These are phyloP conservation scores for Dryocosmus kuriphilus DNA, from an alignment of 2,888 invertebrate species.

Conservation along the genomic window DNA sequence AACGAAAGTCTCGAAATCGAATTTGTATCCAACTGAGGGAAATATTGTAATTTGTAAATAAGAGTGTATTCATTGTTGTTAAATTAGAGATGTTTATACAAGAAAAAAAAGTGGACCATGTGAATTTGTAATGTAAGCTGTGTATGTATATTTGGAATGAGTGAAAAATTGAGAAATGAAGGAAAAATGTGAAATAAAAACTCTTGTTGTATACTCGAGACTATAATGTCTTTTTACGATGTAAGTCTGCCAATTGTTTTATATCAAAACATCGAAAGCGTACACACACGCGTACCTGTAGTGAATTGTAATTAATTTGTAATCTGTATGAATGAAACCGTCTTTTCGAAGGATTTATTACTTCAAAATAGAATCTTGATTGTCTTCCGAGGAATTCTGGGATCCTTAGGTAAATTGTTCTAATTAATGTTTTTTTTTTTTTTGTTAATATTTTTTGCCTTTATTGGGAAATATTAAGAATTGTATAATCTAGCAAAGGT, in stretches of 20 bases:
- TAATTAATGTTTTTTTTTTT: neutral
- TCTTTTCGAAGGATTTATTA: neutral
- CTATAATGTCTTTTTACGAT: conserved; percentile 16
- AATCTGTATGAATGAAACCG: neutral
- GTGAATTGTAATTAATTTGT: conserved; percentile 8
- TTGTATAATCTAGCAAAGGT: conserved; percentile 16
- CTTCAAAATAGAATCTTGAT: conserved; percentile 5
- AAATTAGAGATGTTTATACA: conserved; percentile 32
- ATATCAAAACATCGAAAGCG: conserved; percentile 27
- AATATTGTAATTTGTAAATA: conserved; percentile 23
- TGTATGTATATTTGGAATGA: neutral
- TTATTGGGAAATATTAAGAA: neutral
- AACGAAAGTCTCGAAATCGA: neutral
- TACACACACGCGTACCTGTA: neutral
- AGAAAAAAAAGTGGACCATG: conserved; percentile 18
- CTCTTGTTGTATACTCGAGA: neutral
- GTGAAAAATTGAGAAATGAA: neutral
- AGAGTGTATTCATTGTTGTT: conserved; percentile 28
- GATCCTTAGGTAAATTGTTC: neutral
- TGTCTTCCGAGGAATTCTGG: conserved; percentile 17
- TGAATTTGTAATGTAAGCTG: neutral
- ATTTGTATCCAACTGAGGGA: conserved; percentile 11
- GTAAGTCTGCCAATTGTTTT: conserved; percentile 24
- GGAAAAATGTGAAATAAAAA: neutral
- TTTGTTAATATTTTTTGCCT: neutral